Evolutionary conservation across 2,888 invertebrate species (phyloP).

Genomic region (Scaptomyza parva): DNA sequence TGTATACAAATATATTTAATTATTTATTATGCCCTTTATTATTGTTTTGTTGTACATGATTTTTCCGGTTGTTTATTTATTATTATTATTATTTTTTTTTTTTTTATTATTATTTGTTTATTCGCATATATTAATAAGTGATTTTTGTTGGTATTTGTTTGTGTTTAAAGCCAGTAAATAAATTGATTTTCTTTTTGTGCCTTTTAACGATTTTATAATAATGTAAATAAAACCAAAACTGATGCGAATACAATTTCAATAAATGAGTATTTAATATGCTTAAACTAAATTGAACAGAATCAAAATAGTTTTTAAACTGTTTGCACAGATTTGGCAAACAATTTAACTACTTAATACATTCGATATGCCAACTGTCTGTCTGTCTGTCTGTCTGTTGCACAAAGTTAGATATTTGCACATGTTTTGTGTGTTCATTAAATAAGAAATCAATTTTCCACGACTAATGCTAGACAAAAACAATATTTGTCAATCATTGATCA

Average conservation of each 20-base stretch:
- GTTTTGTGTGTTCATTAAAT: constrained; percentile 24
- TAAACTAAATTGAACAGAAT: background rate
- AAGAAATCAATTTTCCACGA: constrained; percentile 28
- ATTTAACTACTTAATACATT: constrained; percentile 2
- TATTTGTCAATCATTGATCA: constrained; percentile 47
- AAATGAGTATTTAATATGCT: background rate
- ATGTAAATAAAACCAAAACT: constrained; percentile 9
- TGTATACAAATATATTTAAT: constrained; percentile 48
- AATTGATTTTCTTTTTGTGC: background rate
- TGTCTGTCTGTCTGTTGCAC: background rate
- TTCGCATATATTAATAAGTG: constrained; percentile 14
- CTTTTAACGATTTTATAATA: background rate
- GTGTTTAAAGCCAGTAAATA: constrained; percentile 2
- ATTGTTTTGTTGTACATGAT: constrained; percentile 12
- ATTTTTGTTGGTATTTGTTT: background rate
- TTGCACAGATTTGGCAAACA: background rate
- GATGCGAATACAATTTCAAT: constrained; percentile 10
- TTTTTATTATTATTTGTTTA: constrained; percentile 6
- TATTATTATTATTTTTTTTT: constrained; percentile 4
- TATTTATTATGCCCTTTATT: constrained; percentile 45
- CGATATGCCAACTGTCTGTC: background rate
- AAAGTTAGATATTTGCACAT: constrained; percentile 10
- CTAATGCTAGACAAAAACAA: constrained; percentile 20
- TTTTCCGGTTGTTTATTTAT: constrained; percentile 10
- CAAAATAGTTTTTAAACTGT: background rate